Percentiles rank a stretch among this genome's conserved stretches.
Evolutionary conservation across 2,797 vertebrate species (phyloP).

Genomic region (Sebastes minor): DNA sequence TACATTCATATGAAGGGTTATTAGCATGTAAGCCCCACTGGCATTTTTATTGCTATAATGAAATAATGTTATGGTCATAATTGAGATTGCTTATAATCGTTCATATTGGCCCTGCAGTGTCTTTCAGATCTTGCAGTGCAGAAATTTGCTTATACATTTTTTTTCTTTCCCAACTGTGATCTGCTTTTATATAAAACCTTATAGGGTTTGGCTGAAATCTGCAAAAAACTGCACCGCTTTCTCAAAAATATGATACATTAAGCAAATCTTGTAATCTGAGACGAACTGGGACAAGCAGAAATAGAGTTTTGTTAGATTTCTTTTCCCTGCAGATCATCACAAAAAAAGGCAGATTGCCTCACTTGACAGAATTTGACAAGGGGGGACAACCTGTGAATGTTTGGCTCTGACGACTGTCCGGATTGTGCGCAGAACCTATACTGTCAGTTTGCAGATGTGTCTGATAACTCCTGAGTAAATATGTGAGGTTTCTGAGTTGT

Average conservation of each 20-base stretch:
- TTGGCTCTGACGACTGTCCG: background rate
- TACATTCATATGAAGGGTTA: background rate
- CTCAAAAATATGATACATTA: conserved; percentile 20
- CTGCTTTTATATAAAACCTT: background rate
- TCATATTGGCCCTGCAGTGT: background rate
- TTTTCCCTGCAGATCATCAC: background rate
- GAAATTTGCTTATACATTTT: background rate
- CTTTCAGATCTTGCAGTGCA: background rate
- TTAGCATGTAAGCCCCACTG: background rate
- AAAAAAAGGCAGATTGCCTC: background rate
- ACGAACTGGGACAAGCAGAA: conserved; percentile 9
- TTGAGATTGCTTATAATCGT: background rate
- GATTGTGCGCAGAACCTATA: background rate
- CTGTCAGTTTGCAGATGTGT: background rate
- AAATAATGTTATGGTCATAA: background rate
- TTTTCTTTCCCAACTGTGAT: background rate
- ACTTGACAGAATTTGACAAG: conserved; percentile 23
- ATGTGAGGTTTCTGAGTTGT: background rate
- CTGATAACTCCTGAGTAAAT: background rate
- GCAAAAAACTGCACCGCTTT: conserved; percentile 31
- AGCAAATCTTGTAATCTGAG: conserved; percentile 15
- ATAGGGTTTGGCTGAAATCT: background rate
- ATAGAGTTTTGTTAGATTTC: conserved; percentile 4
- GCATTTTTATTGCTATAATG: background rate
- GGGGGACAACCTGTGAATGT: background rate